Conservation (phyloP, 2,113 vertebrate species). For the Channa argus region DNA sequence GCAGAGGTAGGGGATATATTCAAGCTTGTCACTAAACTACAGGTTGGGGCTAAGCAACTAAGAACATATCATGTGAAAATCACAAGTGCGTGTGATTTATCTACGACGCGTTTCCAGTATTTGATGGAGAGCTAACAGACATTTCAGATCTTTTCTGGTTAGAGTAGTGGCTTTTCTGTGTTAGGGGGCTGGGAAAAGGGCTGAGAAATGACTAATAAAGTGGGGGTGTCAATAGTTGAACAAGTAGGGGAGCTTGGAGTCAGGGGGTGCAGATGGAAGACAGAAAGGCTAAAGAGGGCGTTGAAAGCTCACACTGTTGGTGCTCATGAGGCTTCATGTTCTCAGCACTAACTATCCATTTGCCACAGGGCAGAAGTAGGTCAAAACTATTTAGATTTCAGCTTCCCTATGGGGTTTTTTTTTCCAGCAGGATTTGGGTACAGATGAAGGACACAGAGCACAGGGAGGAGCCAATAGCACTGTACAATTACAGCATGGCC, state of each 20-base stretch:
- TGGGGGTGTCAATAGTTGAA: neutral
- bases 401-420: conserved; percentile 54
- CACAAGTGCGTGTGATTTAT: neutral
- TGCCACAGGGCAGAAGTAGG: conserved; percentile 64
- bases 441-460: conserved; percentile 27
- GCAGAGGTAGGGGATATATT: neutral
- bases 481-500: conserved; percentile 35
- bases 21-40: neutral
- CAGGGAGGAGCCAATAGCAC: conserved; percentile 24
- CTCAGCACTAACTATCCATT: conserved; percentile 47
- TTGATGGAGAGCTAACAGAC: no score
- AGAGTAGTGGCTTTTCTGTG: neutral
- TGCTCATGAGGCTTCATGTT: conserved; percentile 36
- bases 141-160: neutral
- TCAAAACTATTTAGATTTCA: conserved; percentile 73
- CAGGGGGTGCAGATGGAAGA: conserved; percentile 9
- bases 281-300: conserved; percentile 16
- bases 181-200: no score
- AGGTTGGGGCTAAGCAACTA: neutral
- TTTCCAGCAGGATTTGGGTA: conserved; percentile 44
- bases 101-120: neutral
- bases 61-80: neutral
- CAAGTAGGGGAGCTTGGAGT: neutral
- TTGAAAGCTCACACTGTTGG: conserved; percentile 42
- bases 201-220: neutral